Base-by-base conservation (phyloP, 1,140 invertebrate genomes). In the honey bee (Apis mellifera) region DNA sequence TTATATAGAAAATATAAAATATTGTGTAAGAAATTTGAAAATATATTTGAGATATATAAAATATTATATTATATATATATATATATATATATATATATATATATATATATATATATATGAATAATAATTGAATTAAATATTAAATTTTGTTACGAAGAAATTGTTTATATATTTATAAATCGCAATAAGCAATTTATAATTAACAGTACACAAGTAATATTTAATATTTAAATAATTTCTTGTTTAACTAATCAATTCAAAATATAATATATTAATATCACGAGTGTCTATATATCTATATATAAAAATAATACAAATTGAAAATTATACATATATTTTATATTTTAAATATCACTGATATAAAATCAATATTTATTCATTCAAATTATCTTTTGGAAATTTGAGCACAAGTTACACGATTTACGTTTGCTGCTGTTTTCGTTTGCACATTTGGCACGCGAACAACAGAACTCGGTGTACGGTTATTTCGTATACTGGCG, bases 341-440 rank as follows among this genome's bases (percentile, higher is more conserved):
- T 23, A 48, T 15, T 42, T 50, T 23, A 23, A 23, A 23, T 52
- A 69, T 69, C 66, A n/a, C 1, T 23, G 32, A 11, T 15, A n/a
- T 21, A 70, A 23, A 9, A 54, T 72, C 19, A 54, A 57, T 59
- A n/a, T 19, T 57, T 59, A 8, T 73, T 5, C 55, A 15, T 9
- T 55, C 32, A 32, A 73, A 32, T 65, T 75, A 75, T 64, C 60
- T 17, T 32, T 3, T 5, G 17, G 23, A 23, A 50, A 26, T 75
- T 50, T 23, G 59, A 64, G 48, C 59, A 23, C 48, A 59, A 60
- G 64, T 64, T 64, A 75, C 60, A 7, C 48, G 48, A 62, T 23
- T 23, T 19, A 59, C 42, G n/a, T 71, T 78, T 52, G 75, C 78
- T 75, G 59, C 57, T 73, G 76, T 87, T 87, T 87, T 87, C 75